phyloP scores from a whole-genome alignment of 2,797 vertebrate genomes.

The Chaetodon trifasciatus region DNA sequence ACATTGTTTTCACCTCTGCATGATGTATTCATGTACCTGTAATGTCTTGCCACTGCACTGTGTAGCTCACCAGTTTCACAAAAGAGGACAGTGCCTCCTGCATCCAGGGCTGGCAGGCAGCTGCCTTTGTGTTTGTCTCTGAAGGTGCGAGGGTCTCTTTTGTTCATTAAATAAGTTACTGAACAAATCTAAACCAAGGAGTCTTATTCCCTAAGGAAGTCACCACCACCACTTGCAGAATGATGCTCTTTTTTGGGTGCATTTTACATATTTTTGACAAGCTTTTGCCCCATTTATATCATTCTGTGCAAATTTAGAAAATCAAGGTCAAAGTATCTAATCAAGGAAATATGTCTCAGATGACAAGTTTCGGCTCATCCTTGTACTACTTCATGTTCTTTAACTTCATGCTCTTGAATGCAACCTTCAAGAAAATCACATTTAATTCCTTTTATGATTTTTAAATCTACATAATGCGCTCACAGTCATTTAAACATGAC shows the following conservation, averaged over 20 bases:
- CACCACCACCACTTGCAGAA: conserved; percentile 1
- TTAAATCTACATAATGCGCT: neutral
- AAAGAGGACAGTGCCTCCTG: conserved; percentile 29
- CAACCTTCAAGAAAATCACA: neutral
- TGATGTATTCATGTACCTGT: conserved; percentile 67
- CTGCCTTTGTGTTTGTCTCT: conserved; percentile 36
- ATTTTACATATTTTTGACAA: conserved; percentile 20
- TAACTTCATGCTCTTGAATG: conserved; percentile 1
- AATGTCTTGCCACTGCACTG: conserved; percentile 61
- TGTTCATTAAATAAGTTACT: neutral
- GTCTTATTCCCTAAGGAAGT: conserved; percentile 33
- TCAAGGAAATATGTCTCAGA: conserved; percentile 5
- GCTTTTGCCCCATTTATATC: conserved; percentile 35
- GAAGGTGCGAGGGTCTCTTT: conserved; percentile 18
- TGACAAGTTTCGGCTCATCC: neutral
- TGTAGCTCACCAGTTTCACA: conserved; percentile 49
- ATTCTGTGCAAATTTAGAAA: conserved; percentile 15
- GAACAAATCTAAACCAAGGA: conserved; percentile 24
- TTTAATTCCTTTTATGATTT: neutral
- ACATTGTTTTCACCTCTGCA: conserved; percentile 70
- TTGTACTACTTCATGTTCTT: neutral
- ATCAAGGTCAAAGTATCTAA: conserved; percentile 2
- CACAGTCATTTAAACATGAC: conserved; percentile 4
- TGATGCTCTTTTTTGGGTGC: neutral
- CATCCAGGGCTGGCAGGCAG: conserved; percentile 13